A percentile compares a stretch with the other conserved stretches of the same genome.
Evolutionary conservation across 2,888 invertebrate genomes (phyloP).

Genomic region (Leucoptera coffeella): DNA sequence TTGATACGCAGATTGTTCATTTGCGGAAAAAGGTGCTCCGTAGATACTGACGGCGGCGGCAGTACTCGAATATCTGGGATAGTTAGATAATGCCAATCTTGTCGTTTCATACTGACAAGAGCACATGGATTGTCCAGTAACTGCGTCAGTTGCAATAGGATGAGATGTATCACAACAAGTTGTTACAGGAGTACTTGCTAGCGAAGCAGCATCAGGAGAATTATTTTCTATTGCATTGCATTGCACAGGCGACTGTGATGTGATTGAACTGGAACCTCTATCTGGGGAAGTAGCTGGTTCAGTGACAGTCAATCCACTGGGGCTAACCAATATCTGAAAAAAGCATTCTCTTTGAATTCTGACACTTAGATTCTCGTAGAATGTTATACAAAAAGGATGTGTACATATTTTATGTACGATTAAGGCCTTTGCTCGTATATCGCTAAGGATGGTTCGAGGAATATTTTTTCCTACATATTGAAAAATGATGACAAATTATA

Average conservation of each 20-base stretch:
- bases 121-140: slow-evolving; percentile 88
- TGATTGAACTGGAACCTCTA: slow-evolving; percentile 63
- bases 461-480: no score
- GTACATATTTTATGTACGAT: no score
- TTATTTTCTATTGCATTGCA: slow-evolving; percentile 54
- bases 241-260: slow-evolving; percentile 67
- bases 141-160: slow-evolving; percentile 87
- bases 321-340: slow-evolving; percentile 68
- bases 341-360: no score
- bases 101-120: slow-evolving; percentile 92
- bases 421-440: no score
- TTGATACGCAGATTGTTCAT: slow-evolving; percentile 88
- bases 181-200: slow-evolving; percentile 45
- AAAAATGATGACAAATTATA: no score
- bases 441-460: no score
- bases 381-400: no score
- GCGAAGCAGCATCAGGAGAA: slow-evolving; percentile 53
- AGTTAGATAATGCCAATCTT: slow-evolving; percentile 71
- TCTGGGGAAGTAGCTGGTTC: slow-evolving; percentile 71
- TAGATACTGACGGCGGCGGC: slow-evolving; percentile 79
- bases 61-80: slow-evolving; percentile 72
- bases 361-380: no score
- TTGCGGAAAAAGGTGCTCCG: slow-evolving; percentile 82
- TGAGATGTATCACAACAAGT: slow-evolving; percentile 88
- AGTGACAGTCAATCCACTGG: slow-evolving; percentile 66